These are phyloP conservation scores for Spodoptera litura DNA, from an alignment of 1,140 invertebrate genomes.

Conservation along the genomic window DNA sequence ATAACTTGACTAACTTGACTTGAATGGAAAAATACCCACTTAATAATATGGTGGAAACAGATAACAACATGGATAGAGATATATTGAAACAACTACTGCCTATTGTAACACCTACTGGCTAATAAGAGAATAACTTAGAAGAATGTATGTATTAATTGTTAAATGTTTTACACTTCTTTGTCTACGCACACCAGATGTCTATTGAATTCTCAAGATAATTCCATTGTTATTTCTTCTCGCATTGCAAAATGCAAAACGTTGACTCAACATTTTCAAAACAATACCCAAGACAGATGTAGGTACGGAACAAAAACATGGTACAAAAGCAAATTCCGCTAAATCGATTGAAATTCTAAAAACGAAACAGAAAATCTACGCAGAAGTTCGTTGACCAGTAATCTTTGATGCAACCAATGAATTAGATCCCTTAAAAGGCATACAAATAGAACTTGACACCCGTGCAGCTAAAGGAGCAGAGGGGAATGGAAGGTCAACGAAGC, in stretches of 20 bases:
- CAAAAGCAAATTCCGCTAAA: constrained; percentile 8
- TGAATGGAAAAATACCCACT: no score
- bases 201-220: neutral
- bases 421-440: constrained; percentile 45
- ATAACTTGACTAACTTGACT: no score
- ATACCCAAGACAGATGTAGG: no score
- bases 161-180: constrained; percentile 15
- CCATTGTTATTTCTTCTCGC: constrained; percentile 2
- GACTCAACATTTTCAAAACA: constrained; percentile 3
- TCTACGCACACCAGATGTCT: constrained; percentile 31
- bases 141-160: neutral
- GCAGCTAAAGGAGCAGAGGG: neutral
- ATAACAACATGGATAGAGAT: neutral
- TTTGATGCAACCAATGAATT: constrained; percentile 45
- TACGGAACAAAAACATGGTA: neutral
- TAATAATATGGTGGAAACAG: no score
- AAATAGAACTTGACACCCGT: neutral
- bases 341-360: constrained; percentile 45
- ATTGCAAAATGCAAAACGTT: neutral
- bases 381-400: constrained; percentile 65
- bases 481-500: constrained; percentile 52
- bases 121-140: neutral
- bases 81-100: neutral
- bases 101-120: neutral
- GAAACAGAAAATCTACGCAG: constrained; percentile 51